These are phyloP conservation scores for Hylaea fasciaria DNA, from an alignment of 2,888 invertebrate species.

Conservation along the genomic window DNA sequence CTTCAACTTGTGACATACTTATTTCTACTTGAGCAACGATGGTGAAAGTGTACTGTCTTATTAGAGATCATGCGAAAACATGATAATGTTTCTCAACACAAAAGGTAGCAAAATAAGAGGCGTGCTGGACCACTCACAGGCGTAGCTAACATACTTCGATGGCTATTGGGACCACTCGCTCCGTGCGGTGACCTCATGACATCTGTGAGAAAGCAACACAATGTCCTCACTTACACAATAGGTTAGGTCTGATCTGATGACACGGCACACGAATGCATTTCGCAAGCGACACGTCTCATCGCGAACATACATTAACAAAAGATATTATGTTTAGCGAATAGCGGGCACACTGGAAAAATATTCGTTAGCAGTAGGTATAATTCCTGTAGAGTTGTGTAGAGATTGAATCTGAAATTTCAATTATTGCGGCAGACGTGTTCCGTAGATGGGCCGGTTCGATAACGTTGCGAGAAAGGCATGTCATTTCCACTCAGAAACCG, in stretches of 20 bases:
- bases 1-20: no score
- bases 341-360: constrained; percentile 25
- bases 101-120: constrained; percentile 14
- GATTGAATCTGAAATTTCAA: constrained; percentile 30
- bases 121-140: constrained; percentile 1
- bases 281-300: constrained; percentile 25
- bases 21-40: no score
- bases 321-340: constrained; percentile 29
- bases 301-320: constrained; percentile 30
- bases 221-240: constrained; percentile 39
- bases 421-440: constrained; percentile 23
- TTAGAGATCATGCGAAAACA: no score
- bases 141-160: constrained; percentile 6
- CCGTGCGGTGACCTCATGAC: constrained; percentile 35
- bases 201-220: constrained; percentile 42
- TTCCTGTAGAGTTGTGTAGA: constrained; percentile 12
- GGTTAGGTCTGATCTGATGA: constrained; percentile 34
- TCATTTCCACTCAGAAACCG: constrained; percentile 22
- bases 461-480: constrained; percentile 27
- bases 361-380: constrained; percentile 24
- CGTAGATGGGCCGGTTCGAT: constrained; percentile 26
- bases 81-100: constrained; percentile 12
- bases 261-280: constrained; percentile 37
- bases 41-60: no score
- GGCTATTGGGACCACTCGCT: constrained; percentile 20